phyloP scores from a whole-genome alignment of 1,140 invertebrate species.

The Drosophila nigrodunni region DNA sequence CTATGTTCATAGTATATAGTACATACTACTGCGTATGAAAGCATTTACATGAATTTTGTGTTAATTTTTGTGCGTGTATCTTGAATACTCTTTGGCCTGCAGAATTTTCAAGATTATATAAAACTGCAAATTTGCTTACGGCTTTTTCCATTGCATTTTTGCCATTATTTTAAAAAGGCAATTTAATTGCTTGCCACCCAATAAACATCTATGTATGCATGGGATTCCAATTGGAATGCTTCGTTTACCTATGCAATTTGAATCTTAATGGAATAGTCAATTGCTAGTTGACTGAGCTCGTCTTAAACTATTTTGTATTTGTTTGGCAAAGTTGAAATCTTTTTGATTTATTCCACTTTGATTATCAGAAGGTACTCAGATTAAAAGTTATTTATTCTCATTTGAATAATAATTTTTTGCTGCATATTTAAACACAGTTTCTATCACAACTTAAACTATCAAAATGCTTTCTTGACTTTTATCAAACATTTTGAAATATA shows the following conservation, averaged over 20 bases:
- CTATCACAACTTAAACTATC: neutral
- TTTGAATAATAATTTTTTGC: constrained; percentile 11
- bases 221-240: neutral
- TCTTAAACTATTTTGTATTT: constrained; percentile 16
- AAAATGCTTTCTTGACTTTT: neutral
- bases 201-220: neutral
- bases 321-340: constrained; percentile 8
- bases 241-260: constrained; percentile 47
- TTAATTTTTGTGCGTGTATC: constrained; percentile 36
- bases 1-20: neutral
- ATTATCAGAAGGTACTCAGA: constrained; percentile 17
- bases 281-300: constrained; percentile 7
- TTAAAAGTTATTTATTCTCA: constrained; percentile 27
- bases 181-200: constrained; percentile 63
- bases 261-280: constrained; percentile 46
- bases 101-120: constrained; percentile 41
- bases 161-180: constrained; percentile 71
- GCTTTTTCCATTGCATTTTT: constrained; percentile 52
- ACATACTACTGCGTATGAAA: neutral
- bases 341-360: constrained; percentile 47
- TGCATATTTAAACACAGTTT: neutral
- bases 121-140: constrained; percentile 53
- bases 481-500: constrained; percentile 24
- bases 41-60: constrained; percentile 10
- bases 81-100: constrained; percentile 58